These are phyloP conservation scores for Eira barbara DNA, from an alignment of 2,113 vertebrate genomes.

Conservation along the genomic window DNA sequence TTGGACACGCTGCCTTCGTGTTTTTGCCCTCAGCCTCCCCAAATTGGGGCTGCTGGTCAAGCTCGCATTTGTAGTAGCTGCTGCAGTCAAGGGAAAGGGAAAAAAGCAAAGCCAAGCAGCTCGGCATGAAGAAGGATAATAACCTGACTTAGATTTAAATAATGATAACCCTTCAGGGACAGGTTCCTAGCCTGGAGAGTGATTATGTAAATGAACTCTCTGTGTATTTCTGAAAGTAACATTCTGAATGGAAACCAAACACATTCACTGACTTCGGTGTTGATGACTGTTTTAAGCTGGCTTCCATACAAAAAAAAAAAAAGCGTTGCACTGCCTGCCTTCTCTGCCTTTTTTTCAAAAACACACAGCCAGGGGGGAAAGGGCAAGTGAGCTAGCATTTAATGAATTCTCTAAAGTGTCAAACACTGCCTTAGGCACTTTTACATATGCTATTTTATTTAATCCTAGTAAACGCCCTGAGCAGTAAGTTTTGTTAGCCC, in stretches of 20 bases:
- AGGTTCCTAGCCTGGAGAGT: slow-evolving; percentile 54
- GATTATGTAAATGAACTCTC: slow-evolving; percentile 60
- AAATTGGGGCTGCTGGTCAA: not conserved
- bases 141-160: slow-evolving; percentile 68
- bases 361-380: slow-evolving; percentile 48
- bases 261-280: slow-evolving; percentile 12
- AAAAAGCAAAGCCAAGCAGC: not conserved
- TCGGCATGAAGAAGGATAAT: slow-evolving; percentile 36
- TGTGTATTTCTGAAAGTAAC: slow-evolving; percentile 58
- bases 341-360: slow-evolving; percentile 42
- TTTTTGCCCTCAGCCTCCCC: not conserved
- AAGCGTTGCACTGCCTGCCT: not conserved
- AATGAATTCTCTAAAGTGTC: slow-evolving; percentile 33
- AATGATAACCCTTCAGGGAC: slow-evolving; percentile 66
- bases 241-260: slow-evolving; percentile 56
- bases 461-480: slow-evolving; percentile 4
- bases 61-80: not conserved
- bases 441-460: slow-evolving; percentile 35
- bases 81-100: not conserved
- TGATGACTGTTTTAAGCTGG: slow-evolving; percentile 63
- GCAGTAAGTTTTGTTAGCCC: not conserved
- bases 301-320: not conserved
- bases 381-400: slow-evolving; percentile 32
- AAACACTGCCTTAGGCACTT: slow-evolving; percentile 28
- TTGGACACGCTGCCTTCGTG: not conserved